Evolutionary conservation across 35 echinoderm and acorn worm species (phyloP), one percentile per base, ranked within the genome.

Genomic region (Apostichopus parvimensis): DNA sequence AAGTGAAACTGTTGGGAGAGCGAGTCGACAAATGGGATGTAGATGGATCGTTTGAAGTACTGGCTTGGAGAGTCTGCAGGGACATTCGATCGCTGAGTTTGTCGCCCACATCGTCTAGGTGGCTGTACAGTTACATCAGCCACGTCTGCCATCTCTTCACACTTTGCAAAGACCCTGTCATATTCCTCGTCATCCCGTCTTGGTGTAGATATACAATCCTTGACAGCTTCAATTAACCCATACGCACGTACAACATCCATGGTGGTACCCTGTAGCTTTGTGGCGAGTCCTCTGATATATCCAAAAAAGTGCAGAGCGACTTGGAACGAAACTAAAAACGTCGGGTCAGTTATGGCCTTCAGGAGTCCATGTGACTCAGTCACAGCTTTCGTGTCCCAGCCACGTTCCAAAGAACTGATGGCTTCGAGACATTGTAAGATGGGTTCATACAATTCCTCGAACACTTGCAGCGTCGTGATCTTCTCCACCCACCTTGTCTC

Each of bases 401-500:
- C 34, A 62, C 70, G 15, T 77, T 91, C 73, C 6, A 91, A 52
- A 12, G 89, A 75, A 91, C 70, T 25, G 17, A 78, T 78, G 53
- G 54, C 72, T 14, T 78, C 89, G 10, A n/a, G 45, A 25, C 73
- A 91, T 54, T 77, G 17, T 73, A 91, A 17, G 22, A 90, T 8
- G 18, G 87, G 72, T 17, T 91, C 76, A 90, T 90, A 90, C 87
- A 95, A 53, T 9, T 20, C 25, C 26, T 78, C 80, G 68, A 94
- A 94, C 34, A 72, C 91, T 80, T 93, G 71, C 6, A 93, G 64
- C 17, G 87, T 77, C 18, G 91, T 89, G 13, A 89, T 92, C n/a
- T 92, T 87, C 59, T 95, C 94, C 25, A 93, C 91, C 94, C 94
- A 95, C 86, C 94, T 88, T 62, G 94, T 95, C 73, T 90, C 84